These are phyloP conservation scores for Platyura marginata DNA, from an alignment of 1,140 invertebrate genomes.

Conservation along the genomic window DNA sequence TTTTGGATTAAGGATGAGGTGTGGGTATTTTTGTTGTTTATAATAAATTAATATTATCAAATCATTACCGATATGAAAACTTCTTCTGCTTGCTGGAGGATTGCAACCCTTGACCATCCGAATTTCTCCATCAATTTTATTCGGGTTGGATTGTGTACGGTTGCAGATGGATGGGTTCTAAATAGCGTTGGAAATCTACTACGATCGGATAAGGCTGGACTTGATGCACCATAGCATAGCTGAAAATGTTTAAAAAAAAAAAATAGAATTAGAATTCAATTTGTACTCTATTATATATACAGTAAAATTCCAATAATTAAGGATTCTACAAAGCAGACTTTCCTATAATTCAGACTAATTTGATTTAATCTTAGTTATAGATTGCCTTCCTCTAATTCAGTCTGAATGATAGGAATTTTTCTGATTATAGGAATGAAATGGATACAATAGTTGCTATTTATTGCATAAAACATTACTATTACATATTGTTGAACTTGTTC, in stretches of 20 bases:
- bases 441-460: too few species aligned
- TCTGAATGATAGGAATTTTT: too few species aligned
- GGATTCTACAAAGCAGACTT: too few species aligned
- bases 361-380: too few species aligned
- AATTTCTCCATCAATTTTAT: slow-evolving; percentile 95
- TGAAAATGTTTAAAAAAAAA: slow-evolving; percentile 31
- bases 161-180: slow-evolving; percentile 96
- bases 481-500: too few species aligned
- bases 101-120: slow-evolving; percentile 91
- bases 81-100: slow-evolving; percentile 96
- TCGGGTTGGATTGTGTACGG: slow-evolving; percentile 95
- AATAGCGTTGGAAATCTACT: slow-evolving; percentile 95
- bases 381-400: too few species aligned
- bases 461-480: not conserved
- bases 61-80: slow-evolving; percentile 87
- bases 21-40: not conserved
- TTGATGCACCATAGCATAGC: slow-evolving; percentile 96
- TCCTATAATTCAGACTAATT: too few species aligned
- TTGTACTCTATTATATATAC: not conserved
- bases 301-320: too few species aligned
- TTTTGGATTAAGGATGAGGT: slow-evolving; percentile 1
- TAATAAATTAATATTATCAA: slow-evolving; percentile 2
- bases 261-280: not conserved
- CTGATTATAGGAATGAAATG: too few species aligned
- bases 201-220: slow-evolving; percentile 93